Evolutionary conservation across 2,888 invertebrate species (phyloP).

Genomic region (Phorcus lineatus): DNA sequence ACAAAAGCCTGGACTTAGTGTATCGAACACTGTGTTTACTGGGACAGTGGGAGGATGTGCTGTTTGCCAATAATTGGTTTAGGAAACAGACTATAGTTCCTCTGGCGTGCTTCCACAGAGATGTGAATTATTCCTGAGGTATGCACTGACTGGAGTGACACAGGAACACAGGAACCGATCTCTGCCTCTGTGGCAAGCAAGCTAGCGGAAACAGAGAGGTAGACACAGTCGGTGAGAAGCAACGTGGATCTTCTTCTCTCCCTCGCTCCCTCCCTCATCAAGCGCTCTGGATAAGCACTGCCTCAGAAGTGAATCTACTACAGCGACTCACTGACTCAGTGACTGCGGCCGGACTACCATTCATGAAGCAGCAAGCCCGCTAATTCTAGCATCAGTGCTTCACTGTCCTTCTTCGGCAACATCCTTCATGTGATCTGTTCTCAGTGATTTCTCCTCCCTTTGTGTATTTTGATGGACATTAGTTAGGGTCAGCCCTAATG

Average conservation of each 20-base stretch:
- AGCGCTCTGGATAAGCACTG: no score
- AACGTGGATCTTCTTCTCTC: no score
- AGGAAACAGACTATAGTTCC: conserved; percentile 13
- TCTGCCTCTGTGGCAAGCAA: background rate
- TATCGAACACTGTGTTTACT: background rate
- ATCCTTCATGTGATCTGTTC: no score
- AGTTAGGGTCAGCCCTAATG: no score
- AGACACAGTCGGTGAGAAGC: background rate
- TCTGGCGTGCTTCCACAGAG: conserved; percentile 3
- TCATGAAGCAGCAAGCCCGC: background rate
- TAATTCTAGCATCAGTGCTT: background rate
- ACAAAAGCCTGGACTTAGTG: background rate
- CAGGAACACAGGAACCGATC: background rate
- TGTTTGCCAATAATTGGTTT: background rate
- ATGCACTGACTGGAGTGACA: conserved; percentile 7
- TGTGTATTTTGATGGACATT: no score
- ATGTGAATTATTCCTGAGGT: conserved; percentile 13
- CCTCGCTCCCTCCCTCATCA: background rate
- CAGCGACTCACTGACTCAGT: background rate
- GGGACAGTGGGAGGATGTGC: conserved; percentile 1
- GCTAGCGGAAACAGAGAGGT: background rate
- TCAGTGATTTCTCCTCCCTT: no score
- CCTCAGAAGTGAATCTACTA: background rate
- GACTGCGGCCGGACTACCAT: background rate
- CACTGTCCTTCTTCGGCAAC: background rate